Base-by-base conservation (phyloP, 2,797 vertebrate species). In the Monodelphis domestica region DNA sequence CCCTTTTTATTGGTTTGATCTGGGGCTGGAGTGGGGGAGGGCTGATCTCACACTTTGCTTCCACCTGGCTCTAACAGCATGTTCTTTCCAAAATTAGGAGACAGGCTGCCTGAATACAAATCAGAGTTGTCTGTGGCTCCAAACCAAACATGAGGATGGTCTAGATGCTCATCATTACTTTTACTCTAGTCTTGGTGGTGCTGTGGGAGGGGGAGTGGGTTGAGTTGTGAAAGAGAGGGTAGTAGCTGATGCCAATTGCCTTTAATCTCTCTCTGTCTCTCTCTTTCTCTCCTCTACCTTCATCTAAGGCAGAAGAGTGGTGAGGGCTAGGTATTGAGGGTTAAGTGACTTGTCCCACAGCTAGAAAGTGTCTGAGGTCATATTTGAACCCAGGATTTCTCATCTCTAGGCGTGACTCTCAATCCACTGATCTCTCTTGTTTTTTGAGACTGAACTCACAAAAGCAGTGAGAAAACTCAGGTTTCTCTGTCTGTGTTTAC, bases 51-150 rank as follows among this genome's bases (percentile, higher is more conserved):
- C 38, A 84, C 70, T 84, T 50, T 84, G 21, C 70, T 84, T 84
- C 70, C 70, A 84, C 70, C 70, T 84, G 70, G 70, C 70, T 84
- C 70, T 50, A 84, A 84, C 70, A 84, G 70, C 70, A 84, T 84
- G 70, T 84, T 50, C 70, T 24, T 84, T 84, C 70, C 70, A 84
- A 84, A 84, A 84, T 84, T 84, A 84, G 70, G 70, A 84, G 70
- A 84, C 70, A 38, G 89, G 56, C 26, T 59, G 89, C 45, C 78
- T 59, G n/a, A 54, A 90, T 10, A 54, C 50, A 54, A 87, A 53
- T 57, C 87, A 92, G 89, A 21, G 87, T 91, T 88, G 63, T 10
- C 30, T 84, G n/a, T 33, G 91, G 54, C 51, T 88, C 54, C 91
- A 33, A 89, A 87, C 5, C 38, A n/a, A 55, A 63, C 0, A 50